Evolutionary conservation across 2,888 invertebrate genomes (phyloP).

Genomic region (Catocala fraxini): DNA sequence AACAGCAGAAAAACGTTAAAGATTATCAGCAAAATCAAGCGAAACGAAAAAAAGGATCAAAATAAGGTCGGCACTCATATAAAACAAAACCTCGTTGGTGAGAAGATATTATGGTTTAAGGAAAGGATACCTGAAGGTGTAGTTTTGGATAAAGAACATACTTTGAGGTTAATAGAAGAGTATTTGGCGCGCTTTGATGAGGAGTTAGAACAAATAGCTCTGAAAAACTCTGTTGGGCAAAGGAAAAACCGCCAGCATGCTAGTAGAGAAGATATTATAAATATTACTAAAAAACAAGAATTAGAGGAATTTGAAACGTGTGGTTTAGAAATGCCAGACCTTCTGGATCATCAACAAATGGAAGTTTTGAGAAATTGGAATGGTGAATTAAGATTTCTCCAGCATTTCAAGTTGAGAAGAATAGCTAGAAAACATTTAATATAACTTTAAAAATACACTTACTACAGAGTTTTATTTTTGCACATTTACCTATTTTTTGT

Average conservation of each 20-base stretch:
- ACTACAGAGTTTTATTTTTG: no score
- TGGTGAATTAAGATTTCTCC: conserved; percentile 89
- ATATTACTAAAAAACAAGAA: conserved; percentile 92
- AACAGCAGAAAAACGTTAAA: conserved; percentile 94
- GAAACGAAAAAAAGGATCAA: conserved; percentile 88
- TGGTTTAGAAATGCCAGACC: conserved; percentile 93
- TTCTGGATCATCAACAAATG: conserved; percentile 88
- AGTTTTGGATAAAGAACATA: conserved; percentile 88
- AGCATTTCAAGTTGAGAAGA: conserved; percentile 89
- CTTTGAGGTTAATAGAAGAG: conserved; percentile 86
- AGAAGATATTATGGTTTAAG: conserved; percentile 93
- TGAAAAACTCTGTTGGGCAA: conserved; percentile 93
- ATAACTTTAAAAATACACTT: conserved; percentile 30
- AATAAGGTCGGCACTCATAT: conserved; percentile 89
- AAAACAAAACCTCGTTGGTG: conserved; percentile 91
- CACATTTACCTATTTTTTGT: no score
- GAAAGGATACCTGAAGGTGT: conserved; percentile 88
- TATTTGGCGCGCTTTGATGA: conserved; percentile 90
- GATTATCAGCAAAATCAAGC: conserved; percentile 90
- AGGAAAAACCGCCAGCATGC: conserved; percentile 93
- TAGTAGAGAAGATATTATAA: conserved; percentile 92
- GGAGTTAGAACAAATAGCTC: conserved; percentile 92
- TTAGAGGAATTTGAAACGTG: conserved; percentile 91
- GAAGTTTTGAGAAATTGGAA: conserved; percentile 89
- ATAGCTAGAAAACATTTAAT: conserved; percentile 81